Evolutionary conservation across 2,888 invertebrate genomes (phyloP).

Genomic region (Erebia epiphron): DNA sequence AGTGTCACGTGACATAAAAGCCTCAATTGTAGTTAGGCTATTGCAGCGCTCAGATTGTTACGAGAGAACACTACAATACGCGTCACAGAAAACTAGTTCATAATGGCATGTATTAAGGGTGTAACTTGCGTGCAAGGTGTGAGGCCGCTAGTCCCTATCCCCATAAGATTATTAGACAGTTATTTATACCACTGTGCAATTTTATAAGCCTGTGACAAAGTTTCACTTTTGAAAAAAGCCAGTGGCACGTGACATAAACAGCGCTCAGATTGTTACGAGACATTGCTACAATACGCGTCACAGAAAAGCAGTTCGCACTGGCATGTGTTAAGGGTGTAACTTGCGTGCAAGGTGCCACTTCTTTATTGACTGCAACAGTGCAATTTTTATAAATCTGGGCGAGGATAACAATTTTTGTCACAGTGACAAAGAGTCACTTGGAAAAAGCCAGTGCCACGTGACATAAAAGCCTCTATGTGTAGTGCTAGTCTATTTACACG

Average conservation of each 20-base stretch:
- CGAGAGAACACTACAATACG: no score
- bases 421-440: neutral
- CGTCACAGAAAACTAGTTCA: no score
- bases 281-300: neutral
- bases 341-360: constrained; percentile 15
- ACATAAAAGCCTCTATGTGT: neutral
- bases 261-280: neutral
- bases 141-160: constrained; percentile 86
- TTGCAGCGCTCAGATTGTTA: no score
- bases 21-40: neutral
- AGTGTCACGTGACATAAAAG: neutral
- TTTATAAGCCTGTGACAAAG: neutral
- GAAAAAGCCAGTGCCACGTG: neutral
- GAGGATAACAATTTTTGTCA: neutral
- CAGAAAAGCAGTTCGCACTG: constrained; percentile 1
- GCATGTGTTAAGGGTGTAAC: constrained; percentile 19
- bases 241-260: neutral
- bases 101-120: constrained; percentile 13
- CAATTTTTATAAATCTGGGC: no score
- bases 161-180: constrained; percentile 55
- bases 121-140: constrained; percentile 17
- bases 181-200: no score
- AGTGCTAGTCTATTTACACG: neutral
- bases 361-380: no score
- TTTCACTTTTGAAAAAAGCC: neutral